Percentiles rank a stretch among this genome's conserved stretches.
phyloP scores from a whole-genome alignment of 2,113 vertebrate genomes.

The Ancistrus triradiatus region DNA sequence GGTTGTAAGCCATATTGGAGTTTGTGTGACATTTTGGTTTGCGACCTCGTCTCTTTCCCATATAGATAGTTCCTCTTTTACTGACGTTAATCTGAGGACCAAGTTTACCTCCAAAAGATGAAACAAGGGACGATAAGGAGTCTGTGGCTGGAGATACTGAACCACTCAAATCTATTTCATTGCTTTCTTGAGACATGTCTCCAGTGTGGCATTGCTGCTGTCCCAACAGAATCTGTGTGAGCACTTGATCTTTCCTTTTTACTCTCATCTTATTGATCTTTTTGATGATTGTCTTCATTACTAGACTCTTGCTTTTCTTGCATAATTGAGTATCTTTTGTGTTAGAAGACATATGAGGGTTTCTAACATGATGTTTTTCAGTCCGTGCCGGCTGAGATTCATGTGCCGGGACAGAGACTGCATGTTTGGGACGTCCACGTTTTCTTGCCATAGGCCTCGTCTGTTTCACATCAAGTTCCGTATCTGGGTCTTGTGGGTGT shows the following conservation, averaged over 20 bases:
- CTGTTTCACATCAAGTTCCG: conserved; percentile 75
- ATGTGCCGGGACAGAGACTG: conserved; percentile 53
- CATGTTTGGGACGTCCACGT: conserved; percentile 85
- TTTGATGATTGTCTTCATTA: conserved; percentile 90
- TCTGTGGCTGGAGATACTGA: conserved; percentile 77
- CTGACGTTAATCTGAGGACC: conserved; percentile 98
- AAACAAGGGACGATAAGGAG: conserved; percentile 85
- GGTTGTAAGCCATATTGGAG: neutral
- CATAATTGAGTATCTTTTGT: conserved; percentile 41
- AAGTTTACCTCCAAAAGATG: conserved; percentile 85
- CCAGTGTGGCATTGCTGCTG: conserved; percentile 44
- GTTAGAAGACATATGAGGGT: conserved; percentile 51
- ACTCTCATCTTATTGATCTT: conserved; percentile 96
- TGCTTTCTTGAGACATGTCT: conserved; percentile 42
- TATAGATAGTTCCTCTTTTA: conserved; percentile 98
- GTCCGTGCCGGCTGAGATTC: conserved; percentile 64
- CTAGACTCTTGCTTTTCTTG: conserved; percentile 73
- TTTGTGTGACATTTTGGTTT: conserved; percentile 82
- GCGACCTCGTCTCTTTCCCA: conserved; percentile 93
- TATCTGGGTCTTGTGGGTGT: neutral
- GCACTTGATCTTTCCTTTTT: conserved; percentile 84
- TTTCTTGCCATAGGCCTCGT: conserved; percentile 78
- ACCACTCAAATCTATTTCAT: conserved; percentile 41
- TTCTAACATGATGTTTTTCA: conserved; percentile 11
- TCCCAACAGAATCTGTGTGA: conserved; percentile 78